Evolutionary conservation across 30 jellyfish, hydroid and myxozoan genomes (phyloP).

Genomic region (Cassiopea andromeda): DNA sequence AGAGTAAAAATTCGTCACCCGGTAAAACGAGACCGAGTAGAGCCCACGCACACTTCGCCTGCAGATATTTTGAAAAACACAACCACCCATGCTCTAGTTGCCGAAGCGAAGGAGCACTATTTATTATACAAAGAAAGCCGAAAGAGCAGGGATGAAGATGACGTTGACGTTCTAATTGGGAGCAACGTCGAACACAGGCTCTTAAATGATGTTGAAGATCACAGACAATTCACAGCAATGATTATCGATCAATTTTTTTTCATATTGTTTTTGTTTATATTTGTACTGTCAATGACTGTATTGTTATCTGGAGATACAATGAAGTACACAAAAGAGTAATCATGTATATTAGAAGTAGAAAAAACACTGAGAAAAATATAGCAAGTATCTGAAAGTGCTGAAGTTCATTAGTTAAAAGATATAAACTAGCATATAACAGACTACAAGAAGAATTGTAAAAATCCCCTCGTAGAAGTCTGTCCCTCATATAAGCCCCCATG

Average conservation of each 20-base stretch:
- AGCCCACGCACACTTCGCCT: slow-evolving; percentile 29
- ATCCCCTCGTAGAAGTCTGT: no score
- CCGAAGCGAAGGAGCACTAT: slow-evolving; percentile 78
- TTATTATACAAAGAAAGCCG: slow-evolving; percentile 64
- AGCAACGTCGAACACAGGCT: slow-evolving; percentile 53
- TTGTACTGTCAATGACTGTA: slow-evolving; percentile 72
- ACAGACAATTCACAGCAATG: slow-evolving; percentile 67
- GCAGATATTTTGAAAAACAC: slow-evolving; percentile 54
- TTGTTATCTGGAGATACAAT: slow-evolving; percentile 76
- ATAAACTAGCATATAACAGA: no score
- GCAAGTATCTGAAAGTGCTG: no score
- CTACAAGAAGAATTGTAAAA: no score
- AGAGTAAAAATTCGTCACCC: slow-evolving; percentile 51
- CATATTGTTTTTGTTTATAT: slow-evolving; percentile 31
- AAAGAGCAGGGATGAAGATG: slow-evolving; percentile 69
- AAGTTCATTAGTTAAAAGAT: no score
- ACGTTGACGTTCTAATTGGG: slow-evolving; percentile 69
- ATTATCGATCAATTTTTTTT: slow-evolving; percentile 61
- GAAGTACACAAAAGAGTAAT: neutral
- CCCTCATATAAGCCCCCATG: no score
- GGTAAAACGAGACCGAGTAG: slow-evolving; percentile 31
- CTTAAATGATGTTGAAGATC: slow-evolving; percentile 52
- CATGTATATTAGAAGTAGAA: neutral
- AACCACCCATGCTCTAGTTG: slow-evolving; percentile 77
- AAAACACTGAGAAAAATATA: neutral